These are phyloP conservation scores for Xyliphius kryptos DNA, from an alignment of 2,113 vertebrate species.

Conservation along the genomic window DNA sequence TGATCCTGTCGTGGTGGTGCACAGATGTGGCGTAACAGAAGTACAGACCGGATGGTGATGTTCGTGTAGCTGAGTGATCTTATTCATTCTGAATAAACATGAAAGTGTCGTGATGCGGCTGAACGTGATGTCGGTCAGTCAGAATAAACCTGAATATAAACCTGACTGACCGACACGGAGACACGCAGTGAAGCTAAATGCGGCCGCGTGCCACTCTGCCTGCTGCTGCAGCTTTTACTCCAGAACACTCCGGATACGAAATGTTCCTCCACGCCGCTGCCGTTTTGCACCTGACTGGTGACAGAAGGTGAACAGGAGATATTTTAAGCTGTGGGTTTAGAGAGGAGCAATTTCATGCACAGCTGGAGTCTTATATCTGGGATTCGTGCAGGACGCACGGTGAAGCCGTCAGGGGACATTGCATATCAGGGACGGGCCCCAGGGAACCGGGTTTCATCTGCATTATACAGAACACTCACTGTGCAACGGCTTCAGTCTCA, in stretches of 20 bases:
- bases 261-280: conserved; percentile 17
- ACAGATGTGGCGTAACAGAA: no score
- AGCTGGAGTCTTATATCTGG: conserved; percentile 63
- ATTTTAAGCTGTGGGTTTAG: conserved; percentile 59
- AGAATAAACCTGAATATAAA: no score
- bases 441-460: not conserved
- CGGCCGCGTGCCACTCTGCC: no score
- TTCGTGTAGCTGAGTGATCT: no score
- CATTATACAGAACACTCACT: not conserved
- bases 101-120: not conserved
- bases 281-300: conserved; percentile 27
- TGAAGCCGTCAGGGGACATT: conserved; percentile 30
- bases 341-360: conserved; percentile 65
- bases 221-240: not conserved
- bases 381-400: conserved; percentile 60
- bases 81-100: no score
- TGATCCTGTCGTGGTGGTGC: no score
- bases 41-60: no score
- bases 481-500: no score
- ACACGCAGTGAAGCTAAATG: no score
- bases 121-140: not conserved
- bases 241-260: not conserved
- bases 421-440: conserved; percentile 28
- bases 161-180: no score
- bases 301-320: conserved; percentile 42